A percentile compares a stretch with the other conserved stretches of the same genome.
Evolutionary conservation across 1,140 invertebrate species (phyloP).

Genomic region (Proctacanthus coquilletti): DNA sequence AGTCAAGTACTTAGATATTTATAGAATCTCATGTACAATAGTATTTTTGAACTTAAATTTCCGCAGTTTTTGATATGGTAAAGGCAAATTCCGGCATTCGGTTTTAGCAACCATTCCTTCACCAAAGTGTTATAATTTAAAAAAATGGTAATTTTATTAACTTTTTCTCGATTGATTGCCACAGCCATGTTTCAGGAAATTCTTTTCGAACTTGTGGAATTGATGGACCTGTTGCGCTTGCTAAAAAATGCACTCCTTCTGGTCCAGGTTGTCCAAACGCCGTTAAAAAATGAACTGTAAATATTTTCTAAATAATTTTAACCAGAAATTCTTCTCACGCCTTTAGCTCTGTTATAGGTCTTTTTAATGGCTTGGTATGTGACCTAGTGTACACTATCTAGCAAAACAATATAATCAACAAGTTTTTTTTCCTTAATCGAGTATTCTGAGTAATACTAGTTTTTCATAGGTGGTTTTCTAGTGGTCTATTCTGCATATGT

Average conservation of each 20-base stretch:
- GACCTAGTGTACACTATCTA: too few species aligned
- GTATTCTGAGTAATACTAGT: too few species aligned
- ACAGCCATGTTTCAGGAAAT: slow-evolving; percentile 7
- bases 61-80: background rate
- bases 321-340: too few species aligned
- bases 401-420: too few species aligned
- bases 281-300: background rate
- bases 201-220: slow-evolving; percentile 5
- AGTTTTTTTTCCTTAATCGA: too few species aligned
- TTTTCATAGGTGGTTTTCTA: too few species aligned
- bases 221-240: background rate
- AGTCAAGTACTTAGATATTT: background rate
- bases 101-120: too few species aligned
- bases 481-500: too few species aligned
- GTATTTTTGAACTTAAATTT: background rate
- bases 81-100: too few species aligned
- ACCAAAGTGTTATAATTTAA: background rate
- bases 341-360: too few species aligned
- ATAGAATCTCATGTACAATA: background rate
- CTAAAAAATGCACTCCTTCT: background rate
- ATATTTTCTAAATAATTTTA: too few species aligned
- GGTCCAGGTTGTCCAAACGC: background rate
- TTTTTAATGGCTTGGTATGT: too few species aligned
- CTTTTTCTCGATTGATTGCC: background rate
- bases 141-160: background rate